phyloP scores from a whole-genome alignment of 2,113 vertebrate genomes.

The Erythrocercus mccallii region DNA sequence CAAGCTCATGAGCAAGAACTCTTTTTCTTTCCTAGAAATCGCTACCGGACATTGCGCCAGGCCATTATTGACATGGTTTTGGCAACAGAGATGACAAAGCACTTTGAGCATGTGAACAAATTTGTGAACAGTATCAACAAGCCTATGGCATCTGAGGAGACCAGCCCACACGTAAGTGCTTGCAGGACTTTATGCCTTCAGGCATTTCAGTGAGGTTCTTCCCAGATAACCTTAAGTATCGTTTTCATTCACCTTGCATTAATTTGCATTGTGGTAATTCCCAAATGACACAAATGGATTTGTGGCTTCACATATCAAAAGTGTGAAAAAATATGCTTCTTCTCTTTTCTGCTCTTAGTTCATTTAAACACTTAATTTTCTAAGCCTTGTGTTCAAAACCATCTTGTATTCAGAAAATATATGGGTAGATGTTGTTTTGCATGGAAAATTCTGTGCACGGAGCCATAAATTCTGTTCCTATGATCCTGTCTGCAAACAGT shows the following conservation, averaged over 20 bases:
- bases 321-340: not conserved
- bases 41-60: conserved; percentile 90
- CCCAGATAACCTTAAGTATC: not conserved
- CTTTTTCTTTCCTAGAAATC: conserved; percentile 77
- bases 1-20: not conserved
- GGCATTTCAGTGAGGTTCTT: not conserved
- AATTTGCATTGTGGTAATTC: not conserved
- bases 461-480: not conserved
- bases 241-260: not conserved
- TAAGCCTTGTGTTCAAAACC: not conserved
- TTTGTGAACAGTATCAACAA: conserved; percentile 98
- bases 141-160: conserved; percentile 85
- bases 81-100: conserved; percentile 96
- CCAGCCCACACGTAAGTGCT: conserved; percentile 67
- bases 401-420: not conserved
- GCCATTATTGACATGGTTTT: conserved; percentile 97
- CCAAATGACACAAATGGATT: not conserved
- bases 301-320: not conserved
- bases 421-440: not conserved
- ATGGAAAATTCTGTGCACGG: not conserved
- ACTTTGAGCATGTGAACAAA: conserved; percentile 97
- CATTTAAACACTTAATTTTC: not conserved
- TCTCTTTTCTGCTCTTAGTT: not conserved
- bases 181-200: not conserved
- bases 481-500: not conserved